Base-by-base conservation (phyloP, 2,888 invertebrate genomes). In the Erebia epiphron region DNA sequence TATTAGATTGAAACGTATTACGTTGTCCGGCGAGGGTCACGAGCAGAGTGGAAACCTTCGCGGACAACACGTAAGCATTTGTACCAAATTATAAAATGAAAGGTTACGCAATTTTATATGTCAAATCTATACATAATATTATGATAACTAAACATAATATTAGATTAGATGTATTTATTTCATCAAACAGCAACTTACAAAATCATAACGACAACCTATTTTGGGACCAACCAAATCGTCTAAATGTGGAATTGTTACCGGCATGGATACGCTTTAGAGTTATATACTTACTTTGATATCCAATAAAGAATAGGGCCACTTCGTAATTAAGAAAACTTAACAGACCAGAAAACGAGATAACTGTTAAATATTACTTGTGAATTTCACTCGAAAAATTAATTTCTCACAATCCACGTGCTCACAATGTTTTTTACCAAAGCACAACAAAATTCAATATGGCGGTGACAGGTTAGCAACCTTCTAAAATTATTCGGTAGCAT, bases 391-490 rank as follows among this genome's bases (percentile, higher is more conserved):
- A 83, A 83, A 83, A 73, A 76, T 78, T 77, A 77, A 78, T 82
- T 85, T 87, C 88, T 81, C 89, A 91, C 83, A 86, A 89, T 95
- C 95, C 95, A 95, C 95, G 95, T 95, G 95, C 95, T 95, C 94
- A 93, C 94, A 94, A 94, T 95, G 95, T 95, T 95, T 95, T 95
- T 90, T 79, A 86, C 81, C 90, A 85, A 91, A 86, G 92, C 93
- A 94, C 94, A 94, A 90, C 91, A 93, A 93, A 92, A 94, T 92
- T 91, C 95, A 95, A 95, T 94, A 95, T 95, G 95, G 95, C 95
- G 94, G 79, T 70, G 71, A 71, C 78, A 80, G 76, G 79, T 78
- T 86, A 86, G 85, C 85, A 88, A 86, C 84, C 82, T 83, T 73
- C 73, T 50, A 67, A 70, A 61, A 46, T 9, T 2, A 54, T 65